Evolutionary conservation across 2,113 vertebrate species (phyloP), one percentile per base, ranked within the genome.

Genomic region (Callaeas wilsoni): DNA sequence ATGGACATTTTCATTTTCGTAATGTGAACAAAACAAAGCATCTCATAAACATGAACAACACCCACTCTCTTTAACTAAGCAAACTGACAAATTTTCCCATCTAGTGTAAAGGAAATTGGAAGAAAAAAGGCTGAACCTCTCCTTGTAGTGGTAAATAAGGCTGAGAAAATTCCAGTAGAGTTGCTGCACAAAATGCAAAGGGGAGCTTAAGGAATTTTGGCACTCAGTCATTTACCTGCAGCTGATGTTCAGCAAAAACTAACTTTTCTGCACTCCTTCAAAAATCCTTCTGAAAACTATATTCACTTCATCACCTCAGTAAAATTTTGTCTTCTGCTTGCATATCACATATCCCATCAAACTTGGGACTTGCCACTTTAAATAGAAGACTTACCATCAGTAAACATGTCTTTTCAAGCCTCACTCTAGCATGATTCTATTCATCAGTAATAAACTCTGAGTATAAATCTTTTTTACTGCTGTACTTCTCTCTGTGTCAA

Each of bases 391-490:
- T 81, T 89, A 82, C 44, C 87, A 63, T 44, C 49, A 59, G 67
- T 82, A 94, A 94, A 87, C 52, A 68, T 52, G 32, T 59, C 74
- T 82, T 87, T 96, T 89, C 73, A 64, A 95, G 65, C 37, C 57
- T 76, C 37, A 65, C 7, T 91, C 70, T 46, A 53, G 53, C 42
- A 69, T 46, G 67, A 63, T 70, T 73, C 49, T 82, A 69, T 94
- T 91, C 91, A 94, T 85, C 67, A 62, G 81, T 71, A 94, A 94
- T 96, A 96, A 97, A 94, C 57, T 65, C 68, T 30, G 23, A 77
- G 11, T 23, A 79, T 93, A 91, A 94, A 91, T 89, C 80, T 82
- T 70, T 89, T 97, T 97, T 96, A 95, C 19, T 57, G 53, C 29
- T 76, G 27, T 76, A 73, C 50, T 92, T 89, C 65, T 65, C 87